Evolutionary conservation across 1,140 invertebrate genomes (phyloP).

Genomic region (Brachionus sp.): DNA sequence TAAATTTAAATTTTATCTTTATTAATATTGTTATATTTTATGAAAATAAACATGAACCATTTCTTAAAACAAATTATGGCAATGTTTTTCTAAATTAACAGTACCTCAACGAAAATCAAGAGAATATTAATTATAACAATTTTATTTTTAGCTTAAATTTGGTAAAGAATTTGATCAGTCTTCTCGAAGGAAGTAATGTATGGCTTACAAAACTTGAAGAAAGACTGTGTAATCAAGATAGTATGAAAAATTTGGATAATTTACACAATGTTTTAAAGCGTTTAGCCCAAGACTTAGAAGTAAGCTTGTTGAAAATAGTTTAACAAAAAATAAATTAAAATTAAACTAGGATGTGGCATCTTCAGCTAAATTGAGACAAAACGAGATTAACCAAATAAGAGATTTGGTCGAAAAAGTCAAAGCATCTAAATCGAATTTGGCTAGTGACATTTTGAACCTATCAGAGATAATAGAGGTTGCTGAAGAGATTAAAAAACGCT

Average conservation of each 20-base stretch:
- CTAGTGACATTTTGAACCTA: constrained; percentile 9
- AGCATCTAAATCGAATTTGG: not conserved
- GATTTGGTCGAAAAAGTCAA: constrained; percentile 22
- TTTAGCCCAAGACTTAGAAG: not conserved
- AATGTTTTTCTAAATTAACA: not conserved
- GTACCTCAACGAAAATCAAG: not conserved
- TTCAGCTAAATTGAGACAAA: not conserved
- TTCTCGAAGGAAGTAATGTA: not conserved
- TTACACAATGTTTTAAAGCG: not conserved
- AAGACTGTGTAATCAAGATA: constrained; percentile 2
- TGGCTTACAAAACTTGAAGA: constrained; percentile 17
- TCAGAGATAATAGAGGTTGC: constrained; percentile 10
- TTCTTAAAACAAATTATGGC: no score
- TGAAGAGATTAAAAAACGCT: constrained; percentile 40
- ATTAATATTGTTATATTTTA: no score
- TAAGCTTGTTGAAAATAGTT: not conserved
- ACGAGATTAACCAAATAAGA: constrained; percentile 13
- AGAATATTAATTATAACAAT: not conserved
- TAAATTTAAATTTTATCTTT: no score
- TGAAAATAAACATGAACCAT: no score
- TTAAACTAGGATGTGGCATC: constrained; percentile 1
- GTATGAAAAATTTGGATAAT: not conserved
- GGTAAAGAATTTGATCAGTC: constrained; percentile 28
- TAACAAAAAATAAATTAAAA: not conserved
- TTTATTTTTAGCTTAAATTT: not conserved